A percentile compares a stretch with the other conserved stretches of the same genome.
Evolutionary conservation across 2,888 invertebrate genomes (phyloP).

Genomic region (Mesopsocus fuscifrons): DNA sequence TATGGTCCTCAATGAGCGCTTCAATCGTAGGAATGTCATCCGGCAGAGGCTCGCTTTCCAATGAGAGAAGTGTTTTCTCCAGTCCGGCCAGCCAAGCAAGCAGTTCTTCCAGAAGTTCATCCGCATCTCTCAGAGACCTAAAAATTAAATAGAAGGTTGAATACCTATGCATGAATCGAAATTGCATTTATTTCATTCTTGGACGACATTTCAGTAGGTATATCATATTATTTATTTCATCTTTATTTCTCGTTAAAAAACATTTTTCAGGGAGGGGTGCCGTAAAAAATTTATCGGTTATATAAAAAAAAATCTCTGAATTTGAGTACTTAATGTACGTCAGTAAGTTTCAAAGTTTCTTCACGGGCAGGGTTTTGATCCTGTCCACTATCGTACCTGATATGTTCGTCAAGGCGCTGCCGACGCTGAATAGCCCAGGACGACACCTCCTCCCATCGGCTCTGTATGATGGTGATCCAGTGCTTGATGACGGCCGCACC

Average conservation of each 20-base stretch:
- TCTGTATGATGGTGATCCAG: constrained; percentile 93
- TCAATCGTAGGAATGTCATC: constrained; percentile 79
- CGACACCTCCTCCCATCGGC: constrained; percentile 89
- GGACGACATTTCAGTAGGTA: background rate
- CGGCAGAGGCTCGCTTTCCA: constrained; percentile 77
- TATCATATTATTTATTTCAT: constrained; percentile 18
- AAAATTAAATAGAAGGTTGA: too few relatives aligned
- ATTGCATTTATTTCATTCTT: background rate
- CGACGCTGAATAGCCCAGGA: constrained; percentile 74
- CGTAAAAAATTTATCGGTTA: too few relatives aligned
- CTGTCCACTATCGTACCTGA: too few relatives aligned
- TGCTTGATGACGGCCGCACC: constrained; percentile 96
- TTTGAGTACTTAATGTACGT: too few relatives aligned
- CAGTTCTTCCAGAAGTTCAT: constrained; percentile 78
- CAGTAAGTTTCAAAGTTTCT: too few relatives aligned
- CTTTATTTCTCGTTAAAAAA: too few relatives aligned
- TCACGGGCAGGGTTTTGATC: too few relatives aligned
- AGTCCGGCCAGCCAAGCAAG: constrained; percentile 82
- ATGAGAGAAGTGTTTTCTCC: constrained; percentile 61
- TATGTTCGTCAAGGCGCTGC: constrained; percentile 64
- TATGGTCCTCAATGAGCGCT: constrained; percentile 75
- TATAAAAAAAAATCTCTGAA: too few relatives aligned
- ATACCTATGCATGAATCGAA: background rate
- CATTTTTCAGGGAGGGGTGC: too few relatives aligned
- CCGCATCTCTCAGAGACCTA: constrained; percentile 62